These are phyloP conservation scores for Protophormia terraenovae DNA, from an alignment of 2,888 invertebrate species.

Conservation along the genomic window DNA sequence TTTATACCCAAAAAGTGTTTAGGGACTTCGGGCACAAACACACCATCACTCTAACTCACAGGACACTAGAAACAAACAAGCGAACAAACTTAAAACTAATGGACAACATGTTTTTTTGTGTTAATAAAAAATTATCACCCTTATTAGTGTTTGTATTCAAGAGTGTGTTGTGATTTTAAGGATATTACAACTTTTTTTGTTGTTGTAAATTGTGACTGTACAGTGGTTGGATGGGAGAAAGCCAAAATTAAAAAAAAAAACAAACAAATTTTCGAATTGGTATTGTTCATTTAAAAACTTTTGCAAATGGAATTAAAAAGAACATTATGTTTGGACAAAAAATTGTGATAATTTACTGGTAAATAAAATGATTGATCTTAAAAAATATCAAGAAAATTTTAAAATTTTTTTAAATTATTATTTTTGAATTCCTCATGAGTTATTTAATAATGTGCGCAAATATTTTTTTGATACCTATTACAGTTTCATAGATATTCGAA, in stretches of 20 bases:
- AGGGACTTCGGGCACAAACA: not conserved
- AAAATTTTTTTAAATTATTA: too few relatives aligned
- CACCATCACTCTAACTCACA: not conserved
- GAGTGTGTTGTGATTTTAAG: not conserved
- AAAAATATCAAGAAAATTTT: too few relatives aligned
- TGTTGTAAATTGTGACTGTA: not conserved
- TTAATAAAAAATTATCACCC: constrained; percentile 51
- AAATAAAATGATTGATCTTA: too few relatives aligned
- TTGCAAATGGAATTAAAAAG: too few relatives aligned
- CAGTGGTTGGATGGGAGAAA: not conserved
- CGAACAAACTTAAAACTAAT: constrained; percentile 49
- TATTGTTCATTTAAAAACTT: too few relatives aligned
- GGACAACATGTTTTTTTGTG: constrained; percentile 48
- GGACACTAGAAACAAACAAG: not conserved
- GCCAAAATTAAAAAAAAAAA: not conserved
- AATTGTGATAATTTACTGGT: too few relatives aligned
- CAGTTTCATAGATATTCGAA: too few relatives aligned
- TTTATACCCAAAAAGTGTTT: constrained; percentile 41
- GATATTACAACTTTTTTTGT: not conserved
- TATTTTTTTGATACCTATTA: too few relatives aligned
- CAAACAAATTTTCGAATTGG: too few relatives aligned
- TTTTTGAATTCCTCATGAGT: too few relatives aligned
- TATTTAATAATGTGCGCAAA: too few relatives aligned
- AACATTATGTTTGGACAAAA: too few relatives aligned
- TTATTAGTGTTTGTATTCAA: constrained; percentile 19